Base-by-base conservation (phyloP, 1,140 invertebrate genomes). In the Rhagoletis zephyria region DNA sequence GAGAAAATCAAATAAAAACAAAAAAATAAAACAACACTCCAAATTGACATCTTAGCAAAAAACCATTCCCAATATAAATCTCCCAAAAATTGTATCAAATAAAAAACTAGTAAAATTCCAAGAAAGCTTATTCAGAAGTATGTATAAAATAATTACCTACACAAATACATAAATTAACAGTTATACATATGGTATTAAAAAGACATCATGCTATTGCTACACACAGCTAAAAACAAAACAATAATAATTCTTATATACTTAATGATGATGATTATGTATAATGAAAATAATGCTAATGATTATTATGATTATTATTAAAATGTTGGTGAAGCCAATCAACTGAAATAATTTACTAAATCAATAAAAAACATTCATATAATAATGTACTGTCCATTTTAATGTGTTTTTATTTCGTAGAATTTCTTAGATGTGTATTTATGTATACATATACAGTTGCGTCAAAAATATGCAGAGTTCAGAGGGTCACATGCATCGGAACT, bases 261-360 rank as follows among this genome's bases (percentile, higher is more conserved):
- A 10, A 81, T 81, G 19, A 56, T 81, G 45, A 81, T n/a, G 45
- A 45, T 74, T 48, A 6, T 45, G 67, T 81, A 81, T 81, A 56
- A n/a, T 51, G 48, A 56, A 16, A n/a, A 81, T 81, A 30, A 56
- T 19, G 48, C 74, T 81, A 81, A 59, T 51, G 48, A 81, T 81
- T 81, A 81, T 81, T 81, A 81, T 59, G 74, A 51, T 56, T n/a
- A 77, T 77, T 77, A 81, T 81, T 56, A 51, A 56, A 81, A 81
- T 81, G 45, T 81, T 81, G 74, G 74, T 81, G 74, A 12, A 59
- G 48, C 67, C 45, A 81, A 81, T 51, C 74, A 81, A 81, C 74
- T 81, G 74, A 81, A 81, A 81, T 81, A 81, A 81, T 81, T 81
- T 81, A 81, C 74, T 81, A 81, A 81, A 81, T 81, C 48, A 81